Conservation (phyloP, 2,888 invertebrate species). For the Lithophane ornitopus region DNA sequence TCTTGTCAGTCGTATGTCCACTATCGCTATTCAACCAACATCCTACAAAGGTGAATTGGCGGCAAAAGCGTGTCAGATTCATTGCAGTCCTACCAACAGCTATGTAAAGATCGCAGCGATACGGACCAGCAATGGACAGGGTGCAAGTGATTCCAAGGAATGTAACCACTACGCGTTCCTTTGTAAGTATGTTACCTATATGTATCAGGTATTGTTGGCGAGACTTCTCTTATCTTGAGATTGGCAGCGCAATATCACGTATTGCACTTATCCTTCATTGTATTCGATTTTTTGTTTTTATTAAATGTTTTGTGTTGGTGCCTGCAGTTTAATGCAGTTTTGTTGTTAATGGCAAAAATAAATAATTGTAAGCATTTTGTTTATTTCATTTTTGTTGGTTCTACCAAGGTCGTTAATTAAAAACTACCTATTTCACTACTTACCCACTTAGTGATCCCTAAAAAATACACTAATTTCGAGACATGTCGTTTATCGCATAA, state of each 20-base stretch:
- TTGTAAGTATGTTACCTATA: slow-evolving; percentile 21
- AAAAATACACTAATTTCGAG: background rate
- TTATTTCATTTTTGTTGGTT: too few species aligned
- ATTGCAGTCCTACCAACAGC: slow-evolving; percentile 69
- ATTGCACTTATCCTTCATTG: slow-evolving; percentile 42
- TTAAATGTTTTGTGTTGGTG: background rate
- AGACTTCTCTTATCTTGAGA: slow-evolving; percentile 53
- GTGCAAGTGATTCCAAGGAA: slow-evolving; percentile 59
- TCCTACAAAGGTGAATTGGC: slow-evolving; percentile 79
- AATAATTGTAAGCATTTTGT: background rate
- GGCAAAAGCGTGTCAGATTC: slow-evolving; percentile 73
- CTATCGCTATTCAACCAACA: slow-evolving; percentile 78
- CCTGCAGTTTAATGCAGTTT: background rate
- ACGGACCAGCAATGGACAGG: slow-evolving; percentile 59
- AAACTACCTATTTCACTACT: background rate
- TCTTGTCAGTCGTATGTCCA: slow-evolving; percentile 67
- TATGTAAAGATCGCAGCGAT: slow-evolving; percentile 57
- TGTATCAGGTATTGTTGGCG: slow-evolving; percentile 43
- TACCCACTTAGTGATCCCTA: background rate
- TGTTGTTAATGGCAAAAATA: background rate
- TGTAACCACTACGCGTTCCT: slow-evolving; percentile 41
- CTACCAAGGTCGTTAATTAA: background rate
- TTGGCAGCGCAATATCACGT: slow-evolving; percentile 40
- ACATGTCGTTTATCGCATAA: too few species aligned
- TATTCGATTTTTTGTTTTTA: background rate